Percentiles rank a stretch among this genome's conserved stretches.
Conservation (phyloP, 2,888 invertebrate genomes). For the Embidobia sp. region DNA sequence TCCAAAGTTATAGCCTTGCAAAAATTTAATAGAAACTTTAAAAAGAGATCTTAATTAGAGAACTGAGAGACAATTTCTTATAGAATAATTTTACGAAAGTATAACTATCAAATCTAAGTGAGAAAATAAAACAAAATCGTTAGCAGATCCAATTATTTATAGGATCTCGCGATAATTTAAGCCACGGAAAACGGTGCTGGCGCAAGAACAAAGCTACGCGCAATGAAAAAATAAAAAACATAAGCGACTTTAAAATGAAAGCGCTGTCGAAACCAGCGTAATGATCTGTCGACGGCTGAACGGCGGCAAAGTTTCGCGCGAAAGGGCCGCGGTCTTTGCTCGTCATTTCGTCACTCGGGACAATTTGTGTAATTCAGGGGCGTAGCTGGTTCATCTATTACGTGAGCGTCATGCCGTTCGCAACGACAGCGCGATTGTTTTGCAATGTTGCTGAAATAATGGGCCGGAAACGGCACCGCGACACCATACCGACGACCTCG, state of each 20-base stretch:
- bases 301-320: conserved; percentile 46
- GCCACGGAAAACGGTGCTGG: conserved; percentile 4
- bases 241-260: conserved; percentile 49
- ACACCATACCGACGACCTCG: too few relatives aligned
- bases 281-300: conserved; percentile 54
- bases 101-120: too few relatives aligned
- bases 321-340: conserved; percentile 48
- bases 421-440: conserved; percentile 73
- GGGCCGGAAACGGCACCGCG: conserved; percentile 76
- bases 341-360: conserved; percentile 70
- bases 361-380: conserved; percentile 70
- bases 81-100: too few relatives aligned
- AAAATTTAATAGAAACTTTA: too few relatives aligned
- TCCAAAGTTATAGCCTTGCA: too few relatives aligned
- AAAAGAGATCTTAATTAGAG: too few relatives aligned
- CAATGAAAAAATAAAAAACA: conserved; percentile 49
- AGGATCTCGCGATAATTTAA: conserved; percentile 36
- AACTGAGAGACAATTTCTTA: too few relatives aligned
- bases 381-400: conserved; percentile 55
- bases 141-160: conserved; percentile 41
- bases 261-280: conserved; percentile 54
- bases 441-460: conserved; percentile 80
- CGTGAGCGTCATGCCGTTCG: conserved; percentile 64
- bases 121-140: conserved; percentile 5
- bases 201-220: conserved; percentile 40